Conservation (phyloP, 2,113 vertebrate species). For the Chloropsis hardwickii region DNA sequence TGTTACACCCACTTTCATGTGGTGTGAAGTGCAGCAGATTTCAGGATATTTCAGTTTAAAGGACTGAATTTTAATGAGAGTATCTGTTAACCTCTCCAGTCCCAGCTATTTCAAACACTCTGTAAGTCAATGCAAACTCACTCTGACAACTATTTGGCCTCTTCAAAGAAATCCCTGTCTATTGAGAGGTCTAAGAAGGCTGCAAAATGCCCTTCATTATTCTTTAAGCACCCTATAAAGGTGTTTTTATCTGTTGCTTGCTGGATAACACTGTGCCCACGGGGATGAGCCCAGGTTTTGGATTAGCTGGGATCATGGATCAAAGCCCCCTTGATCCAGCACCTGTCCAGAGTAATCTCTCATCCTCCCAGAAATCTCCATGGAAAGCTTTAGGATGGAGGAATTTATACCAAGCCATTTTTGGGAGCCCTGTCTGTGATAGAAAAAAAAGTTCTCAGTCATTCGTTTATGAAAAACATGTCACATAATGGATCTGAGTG, state of each 20-base stretch:
- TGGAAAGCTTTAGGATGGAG: background rate
- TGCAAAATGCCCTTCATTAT: background rate
- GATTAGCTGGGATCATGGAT: background rate
- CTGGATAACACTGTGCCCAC: background rate
- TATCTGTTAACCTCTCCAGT: slow-evolving; percentile 42
- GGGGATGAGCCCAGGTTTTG: background rate
- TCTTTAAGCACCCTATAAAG: background rate
- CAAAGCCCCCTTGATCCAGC: background rate
- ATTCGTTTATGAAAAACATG: background rate
- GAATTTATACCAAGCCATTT: background rate
- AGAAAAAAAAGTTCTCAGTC: background rate
- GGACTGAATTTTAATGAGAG: slow-evolving; percentile 52
- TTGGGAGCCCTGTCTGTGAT: background rate
- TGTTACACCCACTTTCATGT: slow-evolving; percentile 59
- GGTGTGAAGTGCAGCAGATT: slow-evolving; percentile 61
- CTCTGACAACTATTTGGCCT: background rate
- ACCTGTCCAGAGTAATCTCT: background rate
- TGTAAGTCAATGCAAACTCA: background rate
- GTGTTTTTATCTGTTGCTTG: background rate
- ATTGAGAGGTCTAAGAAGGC: background rate
- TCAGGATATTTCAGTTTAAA: slow-evolving; percentile 50
- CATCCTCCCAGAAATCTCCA: background rate
- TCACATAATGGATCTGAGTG: background rate
- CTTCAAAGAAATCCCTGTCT: background rate
- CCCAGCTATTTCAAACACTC: background rate